Base-by-base conservation (phyloP, 2,797 vertebrate genomes). In the Eulemur mongoz region DNA sequence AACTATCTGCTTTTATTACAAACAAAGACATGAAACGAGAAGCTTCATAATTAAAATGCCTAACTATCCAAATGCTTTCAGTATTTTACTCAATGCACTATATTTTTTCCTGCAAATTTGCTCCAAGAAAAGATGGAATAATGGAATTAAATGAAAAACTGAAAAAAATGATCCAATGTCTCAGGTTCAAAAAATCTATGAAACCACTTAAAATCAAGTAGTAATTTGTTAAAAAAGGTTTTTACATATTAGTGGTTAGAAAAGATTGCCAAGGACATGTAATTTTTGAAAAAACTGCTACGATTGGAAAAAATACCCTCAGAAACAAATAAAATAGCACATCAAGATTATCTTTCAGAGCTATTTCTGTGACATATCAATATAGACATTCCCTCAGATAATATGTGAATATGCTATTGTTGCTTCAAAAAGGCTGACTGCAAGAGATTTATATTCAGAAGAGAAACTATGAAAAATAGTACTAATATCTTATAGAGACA, bases 21-120 rank as follows among this genome's bases (percentile, higher is more conserved):
- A 89, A 96, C 52, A 96, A 94, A 96, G 73, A 57, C 72, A 79
- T 52, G 48, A 79, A 93, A 92, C 84, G 48, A 94, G 87, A 63
- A 94, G 38, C 52, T 52, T 86, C 91, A 87, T 95, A 89, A 96
- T 90, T 94, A 95, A 96, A 96, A 94, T 95, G 50, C 35, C 32
- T 95, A 88, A 72, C n/a, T 69, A 52, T 54, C 17, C 48, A 91
- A 93, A 95, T 59, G 48, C 18, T 86, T 73, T 89, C 35, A 76
- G 23, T 5, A 69, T 89, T 94, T 73, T 52, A 38, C 9, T 83
- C 40, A 83, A 43, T 11, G 4, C 1, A 40, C 1, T 61, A 20
- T 20, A 38, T 45, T 48, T 72, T 40, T 79, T 80, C 70, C 65
- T 93, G 25, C 32, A 86, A 61, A 91, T 83, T 69, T 89, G 2